These are phyloP conservation scores for Cheumatopsyche charites DNA, from an alignment of 1,140 invertebrate species.

Conservation along the genomic window DNA sequence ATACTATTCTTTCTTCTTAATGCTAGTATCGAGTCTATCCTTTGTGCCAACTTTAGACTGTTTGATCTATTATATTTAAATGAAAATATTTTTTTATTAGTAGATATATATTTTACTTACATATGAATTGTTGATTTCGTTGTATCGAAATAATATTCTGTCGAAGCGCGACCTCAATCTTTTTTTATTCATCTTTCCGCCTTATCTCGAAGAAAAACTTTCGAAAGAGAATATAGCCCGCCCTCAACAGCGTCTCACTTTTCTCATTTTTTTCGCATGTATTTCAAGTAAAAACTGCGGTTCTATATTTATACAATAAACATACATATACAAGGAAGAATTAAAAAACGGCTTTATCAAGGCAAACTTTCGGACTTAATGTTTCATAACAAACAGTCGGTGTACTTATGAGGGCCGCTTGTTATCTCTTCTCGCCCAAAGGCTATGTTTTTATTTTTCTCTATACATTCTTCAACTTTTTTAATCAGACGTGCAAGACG, in stretches of 20 bases:
- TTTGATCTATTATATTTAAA: too few relatives aligned
- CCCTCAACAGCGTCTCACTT: neutral
- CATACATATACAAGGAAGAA: slow-evolving; percentile 5
- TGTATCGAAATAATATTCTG: neutral
- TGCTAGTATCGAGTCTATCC: too few relatives aligned
- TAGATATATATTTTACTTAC: too few relatives aligned
- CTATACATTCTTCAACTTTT: slow-evolving; percentile 18
- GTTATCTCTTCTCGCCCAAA: neutral
- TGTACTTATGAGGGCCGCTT: slow-evolving; percentile 10
- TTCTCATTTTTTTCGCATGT: neutral
- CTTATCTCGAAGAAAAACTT: neutral
- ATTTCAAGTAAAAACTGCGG: neutral
- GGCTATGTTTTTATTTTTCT: neutral
- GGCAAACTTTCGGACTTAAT: slow-evolving; percentile 21
- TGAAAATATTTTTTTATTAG: too few relatives aligned
- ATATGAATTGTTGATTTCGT: too few relatives aligned
- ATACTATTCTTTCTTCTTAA: too few relatives aligned
- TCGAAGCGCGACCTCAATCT: neutral
- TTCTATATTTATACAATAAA: neutral
- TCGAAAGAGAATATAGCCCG: neutral
- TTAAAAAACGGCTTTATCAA: slow-evolving; percentile 29
- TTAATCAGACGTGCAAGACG: slow-evolving; percentile 7
- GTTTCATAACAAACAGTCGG: slow-evolving; percentile 31
- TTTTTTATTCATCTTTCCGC: neutral
- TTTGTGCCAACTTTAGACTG: too few relatives aligned